Base-by-base conservation (phyloP, 2,888 invertebrate genomes). In the Drosophila acutilabella region DNA sequence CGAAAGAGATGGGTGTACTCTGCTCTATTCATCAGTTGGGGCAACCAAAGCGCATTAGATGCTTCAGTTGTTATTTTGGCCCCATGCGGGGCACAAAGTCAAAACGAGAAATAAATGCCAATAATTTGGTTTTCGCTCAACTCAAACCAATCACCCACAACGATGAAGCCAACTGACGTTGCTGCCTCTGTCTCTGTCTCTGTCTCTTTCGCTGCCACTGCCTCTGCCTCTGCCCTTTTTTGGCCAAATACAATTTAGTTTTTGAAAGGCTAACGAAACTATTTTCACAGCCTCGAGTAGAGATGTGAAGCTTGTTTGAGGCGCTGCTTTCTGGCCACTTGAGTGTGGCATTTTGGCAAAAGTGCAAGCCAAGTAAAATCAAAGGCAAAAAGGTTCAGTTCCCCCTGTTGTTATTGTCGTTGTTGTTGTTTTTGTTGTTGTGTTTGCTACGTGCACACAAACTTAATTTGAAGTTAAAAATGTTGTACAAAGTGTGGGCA, bases 401-500 rank as follows among this genome's bases (percentile, higher is more conserved):
- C n/a, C 26, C 42, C 50, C 23, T 57, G 8, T 45, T 54, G 30
- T 40, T 54, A 20, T 16, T 57, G 11, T 14, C 52, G 23, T 18
- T 42, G 13, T 13, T 57, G 33, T 40, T 57, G 54, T 47, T n/a
- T n/a, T n/a, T 70, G 64, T 56, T 75, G 74, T 58, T 71, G 68
- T 87, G 81, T 87, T 88, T 89, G 85, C 84, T 86, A 89, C 83
- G 83, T 83, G 83, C 87, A 83, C 83, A 83, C 89, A 88, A 83
- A 87, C 83, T 87, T 83, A 83, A 83, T 83, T 83, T 87, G 71
- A 88, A 83, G 86, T 82, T 82, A 82, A 82, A 82, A 82, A 75
- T 82, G 88, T 88, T 77, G 64, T 68, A 70, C 67, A 86, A 88
- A 87, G 85, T 87, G 81, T 78, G 61, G 69, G 85, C 75, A 78